These are phyloP conservation scores for Calliopsis andreniformis DNA, from an alignment of 1,140 invertebrate species.

Conservation along the genomic window DNA sequence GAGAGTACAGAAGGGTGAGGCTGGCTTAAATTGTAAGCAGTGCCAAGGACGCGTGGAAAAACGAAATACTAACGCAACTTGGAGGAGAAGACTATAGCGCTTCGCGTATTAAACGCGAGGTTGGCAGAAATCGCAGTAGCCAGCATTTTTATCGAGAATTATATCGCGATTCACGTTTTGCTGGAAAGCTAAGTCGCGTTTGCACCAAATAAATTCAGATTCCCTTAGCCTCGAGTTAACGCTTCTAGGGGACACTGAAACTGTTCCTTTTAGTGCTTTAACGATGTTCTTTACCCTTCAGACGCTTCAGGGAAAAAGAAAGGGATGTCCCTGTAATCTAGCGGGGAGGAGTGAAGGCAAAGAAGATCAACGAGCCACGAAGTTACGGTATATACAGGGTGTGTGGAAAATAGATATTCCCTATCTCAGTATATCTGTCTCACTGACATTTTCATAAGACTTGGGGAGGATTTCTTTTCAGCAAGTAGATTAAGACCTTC, in stretches of 20 bases:
- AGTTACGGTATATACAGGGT: conserved; percentile 23
- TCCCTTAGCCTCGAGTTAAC: background rate
- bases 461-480: no score
- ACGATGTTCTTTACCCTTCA: conserved; percentile 31
- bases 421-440: background rate
- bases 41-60: conserved; percentile 9
- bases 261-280: conserved; percentile 20
- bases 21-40: conserved; percentile 38
- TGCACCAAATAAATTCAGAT: background rate
- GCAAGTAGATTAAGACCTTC: no score
- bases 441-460: no score
- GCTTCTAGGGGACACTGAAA: conserved; percentile 26
- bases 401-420: background rate
- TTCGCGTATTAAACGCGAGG: background rate
- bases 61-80: conserved; percentile 2
- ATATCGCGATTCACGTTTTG: background rate
- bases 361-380: conserved; percentile 30
- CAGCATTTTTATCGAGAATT: background rate
- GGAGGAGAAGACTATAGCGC: background rate
- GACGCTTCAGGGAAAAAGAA: conserved; percentile 33
- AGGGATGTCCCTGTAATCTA: conserved; percentile 24
- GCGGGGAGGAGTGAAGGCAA: conserved; percentile 21
- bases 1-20: background rate
- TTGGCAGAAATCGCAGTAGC: no score
- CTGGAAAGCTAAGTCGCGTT: background rate